Base-by-base conservation (phyloP, 2,113 vertebrate species). In the Eretmochelys imbricata region DNA sequence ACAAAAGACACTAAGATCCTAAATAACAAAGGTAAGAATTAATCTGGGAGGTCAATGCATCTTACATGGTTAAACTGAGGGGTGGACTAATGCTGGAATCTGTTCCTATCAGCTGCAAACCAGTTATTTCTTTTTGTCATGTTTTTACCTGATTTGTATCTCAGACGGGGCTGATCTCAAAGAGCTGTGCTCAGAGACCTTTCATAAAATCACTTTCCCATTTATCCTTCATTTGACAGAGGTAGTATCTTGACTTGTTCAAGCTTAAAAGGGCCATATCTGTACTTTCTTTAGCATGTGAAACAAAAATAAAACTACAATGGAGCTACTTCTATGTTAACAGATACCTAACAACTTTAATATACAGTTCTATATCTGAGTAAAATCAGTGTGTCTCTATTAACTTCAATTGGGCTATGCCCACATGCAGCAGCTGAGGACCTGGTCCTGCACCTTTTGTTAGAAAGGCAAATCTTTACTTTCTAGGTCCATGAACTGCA, bases 91-190 rank as follows among this genome's bases (percentile, higher is more conserved):
- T 83, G 48, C 42, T 76, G 55, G 65, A 17, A 38, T 88, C 35
- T 57, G 48, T 55, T 78, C 87, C 91, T 59, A 69, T 89, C 55
- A 91, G 8, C 84, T 79, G 3, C 38, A 69, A 90, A 51, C 59
- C 55, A 86, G 65, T 53, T 80, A 82, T 65, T 8, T 92, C 5
- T 22, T 72, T 89, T 96, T 90, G 27, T 16, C 82, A 90, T 22
- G 62, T 82, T 83, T 46, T 46, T 90, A 89, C 46, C 62, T 80
- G 55, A n/a, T 92, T 94, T 95, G 49, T 93, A 55, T 46, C 91
- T 96, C 78, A 87, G 87, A 72, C 5, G 22, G 35, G 31, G 17
- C 16, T 69, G 62, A 69, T 20, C n/a, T 62, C 29, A 4, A 35
- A 31, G 31, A 31, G 31, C 29, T 72, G 65, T 22, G 19, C 65